Base-by-base conservation (phyloP, 2,113 vertebrate species). In the Empidonax traillii region DNA sequence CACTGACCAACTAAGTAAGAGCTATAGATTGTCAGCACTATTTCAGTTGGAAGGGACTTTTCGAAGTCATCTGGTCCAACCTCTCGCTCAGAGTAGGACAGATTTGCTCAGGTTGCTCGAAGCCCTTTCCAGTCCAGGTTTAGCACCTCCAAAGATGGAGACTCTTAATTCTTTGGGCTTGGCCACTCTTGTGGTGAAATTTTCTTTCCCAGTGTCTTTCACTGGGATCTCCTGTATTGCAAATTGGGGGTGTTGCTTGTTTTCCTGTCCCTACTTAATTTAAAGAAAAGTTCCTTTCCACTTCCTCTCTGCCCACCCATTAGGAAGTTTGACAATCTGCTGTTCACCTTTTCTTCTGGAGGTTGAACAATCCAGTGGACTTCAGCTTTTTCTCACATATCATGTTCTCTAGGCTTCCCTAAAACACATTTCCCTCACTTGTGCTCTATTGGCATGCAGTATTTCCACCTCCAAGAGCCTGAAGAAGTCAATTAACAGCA, bases 391-490 rank as follows among this genome's bases (percentile, higher is more conserved):
- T 74, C 33, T 69, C 51, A 53, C 1, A 5, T 0, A 10, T 33
- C 35, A 39, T 5, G 11, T 27, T 11, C 43, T 59, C 28, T 25
- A 65, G n/a, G 24, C 35, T 31, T 68, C 59, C 31, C 49, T 68
- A 73, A 49, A 31, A 49, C 12, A 23, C 11, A 41, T 43, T 68
- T 80, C 28, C 53, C 8, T 76, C 21, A 28, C 18, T 43, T 85
- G 18, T 3, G 10, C 33, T 39, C 3, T 23, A 77, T 10, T 0
- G 0, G 21, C 16, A 37, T 31, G 18, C 4, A 35, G 1, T 52
- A 62, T 41, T 85, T 78, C 47, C 22, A 74, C 13, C 24, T 71
- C 19, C 5, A n/a, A 44, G 55, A 87, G 12, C 37, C 56, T 47
- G 24, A 82, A 62, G 14, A 37, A 4, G 4, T 71, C 19, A 77